These are phyloP conservation scores for Catharus bicknelli DNA, from an alignment of 2,113 vertebrate genomes.

Conservation along the genomic window DNA sequence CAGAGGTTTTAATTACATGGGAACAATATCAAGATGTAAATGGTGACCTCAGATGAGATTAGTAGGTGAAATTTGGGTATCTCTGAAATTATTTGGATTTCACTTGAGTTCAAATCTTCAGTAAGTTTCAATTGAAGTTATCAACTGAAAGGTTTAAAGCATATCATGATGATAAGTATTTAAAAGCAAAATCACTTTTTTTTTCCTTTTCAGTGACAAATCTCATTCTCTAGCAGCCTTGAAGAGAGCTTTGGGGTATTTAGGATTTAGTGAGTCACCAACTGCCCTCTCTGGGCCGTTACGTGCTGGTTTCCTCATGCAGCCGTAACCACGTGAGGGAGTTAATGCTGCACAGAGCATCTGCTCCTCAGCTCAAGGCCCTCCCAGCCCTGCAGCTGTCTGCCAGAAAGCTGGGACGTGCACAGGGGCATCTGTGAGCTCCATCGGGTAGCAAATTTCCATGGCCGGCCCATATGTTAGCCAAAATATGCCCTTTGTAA, in stretches of 20 bases:
- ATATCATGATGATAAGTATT: not conserved
- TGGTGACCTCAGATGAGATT: not conserved
- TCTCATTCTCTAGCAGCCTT: not conserved
- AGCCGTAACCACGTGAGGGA: conserved; percentile 32
- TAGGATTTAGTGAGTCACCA: conserved; percentile 12
- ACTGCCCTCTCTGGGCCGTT: not conserved
- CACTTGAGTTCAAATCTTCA: not conserved
- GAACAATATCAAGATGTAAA: not conserved
- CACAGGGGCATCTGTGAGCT: not conserved
- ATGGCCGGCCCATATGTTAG: not conserved
- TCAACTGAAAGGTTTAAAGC: not conserved
- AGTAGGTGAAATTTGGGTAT: not conserved
- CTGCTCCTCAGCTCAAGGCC: conserved; percentile 27
- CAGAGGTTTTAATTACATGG: not conserved
- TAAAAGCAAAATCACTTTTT: not conserved
- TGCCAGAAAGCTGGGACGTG: not conserved
- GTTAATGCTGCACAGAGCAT: conserved; percentile 39
- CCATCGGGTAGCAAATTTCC: not conserved
- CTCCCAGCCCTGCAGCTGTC: conserved; percentile 25
- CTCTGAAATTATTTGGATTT: not conserved
- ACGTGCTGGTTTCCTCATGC: not conserved
- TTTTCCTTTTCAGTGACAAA: not conserved
- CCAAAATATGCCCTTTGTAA: not conserved
- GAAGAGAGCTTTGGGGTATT: not conserved
- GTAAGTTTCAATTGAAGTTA: not conserved